Base-by-base conservation (phyloP, 2,797 vertebrate genomes). In the Pipistrellus nathusii region DNA sequence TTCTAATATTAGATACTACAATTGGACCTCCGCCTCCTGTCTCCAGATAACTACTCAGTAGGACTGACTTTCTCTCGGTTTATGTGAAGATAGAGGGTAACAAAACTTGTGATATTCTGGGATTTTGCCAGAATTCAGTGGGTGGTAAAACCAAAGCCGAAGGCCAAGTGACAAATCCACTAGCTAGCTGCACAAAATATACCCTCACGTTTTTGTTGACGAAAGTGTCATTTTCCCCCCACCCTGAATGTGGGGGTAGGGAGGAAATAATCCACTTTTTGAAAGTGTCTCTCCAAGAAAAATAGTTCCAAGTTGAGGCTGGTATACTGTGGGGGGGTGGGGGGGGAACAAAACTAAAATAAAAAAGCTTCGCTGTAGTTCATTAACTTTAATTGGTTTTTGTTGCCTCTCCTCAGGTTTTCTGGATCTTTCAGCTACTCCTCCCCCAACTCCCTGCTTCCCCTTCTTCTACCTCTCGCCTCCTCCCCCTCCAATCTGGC, bases 401-500 rank as follows among this genome's bases (percentile, higher is more conserved):
- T 97, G 96, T 97, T 97, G 92, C 93, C 90, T 98, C 97, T 98
- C 95, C 96, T 98, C 97, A 98, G 98, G 97, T 98, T 98, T 98
- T 97, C 97, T 98, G 97, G 98, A 98, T 98, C 97, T 92, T 98
- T 97, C 97, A 98, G 97, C 97, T 97, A 96, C 96, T 97, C 97
- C 97, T 98, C 98, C 97, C 98, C 97, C 98, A 95, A 97, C 97
- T 97, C 96, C 93, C 97, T 97, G 97, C 97, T 98, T 98, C 96
- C 98, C 98, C 97, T 98, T 98, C 98, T 98, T 97, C 98, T 97
- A 98, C 98, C 98, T 98, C 98, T 98, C 98, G 98, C 98, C 98
- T 98, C 98, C 98, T 98, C 98, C 98, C 97, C 98, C 98, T 98
- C 97, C 98, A 98, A 98, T 98, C 98, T 98, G 98, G 98, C 98